These are phyloP conservation scores for Syrista parreyssii DNA, from an alignment of 2,888 invertebrate genomes.

Conservation along the genomic window DNA sequence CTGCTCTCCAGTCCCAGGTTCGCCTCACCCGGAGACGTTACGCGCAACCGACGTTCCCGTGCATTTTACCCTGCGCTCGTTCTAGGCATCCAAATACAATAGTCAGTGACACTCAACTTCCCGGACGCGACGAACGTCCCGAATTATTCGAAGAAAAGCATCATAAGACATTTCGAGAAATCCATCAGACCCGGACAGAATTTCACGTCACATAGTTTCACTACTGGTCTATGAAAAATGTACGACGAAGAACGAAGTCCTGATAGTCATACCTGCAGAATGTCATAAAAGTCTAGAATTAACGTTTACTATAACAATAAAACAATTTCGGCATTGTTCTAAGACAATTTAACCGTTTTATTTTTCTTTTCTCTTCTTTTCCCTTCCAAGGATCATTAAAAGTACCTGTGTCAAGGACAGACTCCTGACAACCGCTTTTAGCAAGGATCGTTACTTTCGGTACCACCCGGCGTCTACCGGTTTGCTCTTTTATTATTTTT, in stretches of 20 bases:
- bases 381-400: not conserved
- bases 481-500: not conserved
- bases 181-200: not conserved
- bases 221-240: not conserved
- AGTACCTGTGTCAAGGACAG: not conserved
- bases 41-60: conserved; percentile 35
- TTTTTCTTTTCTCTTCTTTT: not conserved
- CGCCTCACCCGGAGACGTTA: conserved; percentile 34
- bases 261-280: not conserved
- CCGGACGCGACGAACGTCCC: not conserved
- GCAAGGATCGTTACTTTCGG: not conserved
- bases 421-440: not conserved
- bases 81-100: conserved; percentile 43
- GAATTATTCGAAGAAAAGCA: not conserved
- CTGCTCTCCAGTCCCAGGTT: conserved; percentile 29
- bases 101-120: conserved; percentile 24
- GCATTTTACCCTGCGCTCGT: conserved; percentile 46
- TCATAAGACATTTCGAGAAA: not conserved
- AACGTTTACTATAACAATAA: not conserved
- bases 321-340: not conserved
- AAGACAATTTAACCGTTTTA: not conserved
- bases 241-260: not conserved
- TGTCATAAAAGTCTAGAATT: not conserved
- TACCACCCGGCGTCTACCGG: not conserved
- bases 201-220: not conserved